Evolutionary conservation across 2,888 invertebrate genomes (phyloP), one percentile per base, ranked within the genome.

Genomic region (Neelides folsomi): DNA sequence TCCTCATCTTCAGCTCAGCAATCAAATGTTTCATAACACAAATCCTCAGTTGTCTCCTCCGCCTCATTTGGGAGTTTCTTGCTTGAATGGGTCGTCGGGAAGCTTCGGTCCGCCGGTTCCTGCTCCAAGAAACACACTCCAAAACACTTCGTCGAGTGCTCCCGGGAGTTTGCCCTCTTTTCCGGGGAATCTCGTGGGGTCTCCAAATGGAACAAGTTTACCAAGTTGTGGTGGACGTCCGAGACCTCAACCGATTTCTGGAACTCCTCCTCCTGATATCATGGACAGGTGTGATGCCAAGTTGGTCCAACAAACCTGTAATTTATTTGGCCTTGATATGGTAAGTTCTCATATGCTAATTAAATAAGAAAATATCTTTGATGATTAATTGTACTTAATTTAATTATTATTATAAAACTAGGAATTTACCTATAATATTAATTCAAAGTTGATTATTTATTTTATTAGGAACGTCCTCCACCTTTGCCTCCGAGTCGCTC

Each of bases 401-500:
- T 5, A 13, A 3, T 9, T 39, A 5, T 20, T 19, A 43, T 18
- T 2, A 19, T 38, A 37, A 15, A 20, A 18, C 47, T 48, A 41
- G 10, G n/a, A n/a, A 45, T 37, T 54, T 37, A 51, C 20, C 39
- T 16, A 27, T 42, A 48, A 52, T 6, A 10, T 7, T 37, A 19
- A 47, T 36, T 47, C 5, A 36, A 36, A 13, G n/a, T 20, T 10
- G 42, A 20, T 58, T 58, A 50, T 55, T 58, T 62, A 52, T 45
- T 51, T 57, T 66, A 62, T 40, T 70, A 85, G 85, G 89, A 90
- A 73, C 78, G 86, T 57, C 89, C 92, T 36, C 93, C 93, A 36
- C 89, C 92, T 34, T 81, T 93, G 59, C 93, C 93, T 45, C 86
- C 88, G 35, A 83, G 87, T 66, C 79, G 93, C 65, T 81, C 86